These are phyloP conservation scores for Archivesica marissinica DNA, from an alignment of 1,140 invertebrate species.

Conservation along the genomic window DNA sequence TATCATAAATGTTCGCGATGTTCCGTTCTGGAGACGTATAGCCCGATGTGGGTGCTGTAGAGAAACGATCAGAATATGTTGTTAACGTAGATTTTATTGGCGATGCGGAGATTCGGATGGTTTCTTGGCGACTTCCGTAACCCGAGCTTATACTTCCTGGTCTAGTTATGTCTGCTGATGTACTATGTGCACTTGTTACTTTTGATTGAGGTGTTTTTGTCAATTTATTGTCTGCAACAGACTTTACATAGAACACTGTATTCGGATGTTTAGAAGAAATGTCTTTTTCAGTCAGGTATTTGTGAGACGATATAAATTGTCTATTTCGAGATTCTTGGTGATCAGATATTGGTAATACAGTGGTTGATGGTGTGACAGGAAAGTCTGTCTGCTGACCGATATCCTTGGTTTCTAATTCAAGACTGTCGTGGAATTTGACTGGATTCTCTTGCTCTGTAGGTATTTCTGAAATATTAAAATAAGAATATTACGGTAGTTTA, in stretches of 20 bases:
- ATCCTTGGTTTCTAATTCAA: conserved; percentile 18
- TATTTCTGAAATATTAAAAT: neutral
- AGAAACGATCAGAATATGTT: neutral
- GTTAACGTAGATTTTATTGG: neutral
- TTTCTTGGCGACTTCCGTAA: conserved; percentile 48
- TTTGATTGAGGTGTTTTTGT: neutral
- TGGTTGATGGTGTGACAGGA: conserved; percentile 25
- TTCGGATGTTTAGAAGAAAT: conserved; percentile 55
- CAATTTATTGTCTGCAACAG: neutral
- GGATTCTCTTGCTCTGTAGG: neutral
- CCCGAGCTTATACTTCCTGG: conserved; percentile 21
- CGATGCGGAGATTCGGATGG: conserved; percentile 27
- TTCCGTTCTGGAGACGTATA: neutral
- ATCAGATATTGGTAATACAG: neutral
- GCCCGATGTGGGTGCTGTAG: neutral
- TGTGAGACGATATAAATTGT: conserved; percentile 57
- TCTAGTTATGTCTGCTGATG: neutral
- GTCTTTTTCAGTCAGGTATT: conserved; percentile 39
- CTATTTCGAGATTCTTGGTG: neutral
- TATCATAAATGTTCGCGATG: neutral
- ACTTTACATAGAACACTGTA: conserved; percentile 58
- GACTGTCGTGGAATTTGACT: neutral
- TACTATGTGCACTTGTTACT: neutral
- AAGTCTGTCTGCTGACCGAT: conserved; percentile 56
- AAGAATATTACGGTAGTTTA: too few species aligned